phyloP scores from a whole-genome alignment of 1,140 invertebrate genomes.

The Formica exsecta region DNA sequence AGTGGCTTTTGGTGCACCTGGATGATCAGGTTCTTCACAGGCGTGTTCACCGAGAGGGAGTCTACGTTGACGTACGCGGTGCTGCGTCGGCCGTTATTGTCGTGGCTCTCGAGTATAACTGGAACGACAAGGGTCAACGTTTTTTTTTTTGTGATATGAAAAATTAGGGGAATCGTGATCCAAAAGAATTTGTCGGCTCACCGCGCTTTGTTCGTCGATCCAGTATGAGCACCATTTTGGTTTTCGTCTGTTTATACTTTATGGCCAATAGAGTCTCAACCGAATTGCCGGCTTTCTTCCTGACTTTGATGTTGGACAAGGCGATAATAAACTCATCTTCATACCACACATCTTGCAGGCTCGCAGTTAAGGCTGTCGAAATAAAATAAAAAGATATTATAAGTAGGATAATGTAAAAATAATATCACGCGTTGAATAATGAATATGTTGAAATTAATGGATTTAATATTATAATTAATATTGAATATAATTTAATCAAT shows the following conservation, averaged over 20 bases:
- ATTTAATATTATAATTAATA: neutral
- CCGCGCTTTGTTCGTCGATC: slow-evolving; percentile 89
- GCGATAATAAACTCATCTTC: slow-evolving; percentile 88
- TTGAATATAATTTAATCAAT: neutral
- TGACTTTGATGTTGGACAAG: slow-evolving; percentile 88
- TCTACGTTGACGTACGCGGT: slow-evolving; percentile 87
- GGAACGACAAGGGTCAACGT: slow-evolving; percentile 28
- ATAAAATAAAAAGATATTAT: slow-evolving; percentile 40
- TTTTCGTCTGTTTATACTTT: slow-evolving; percentile 88
- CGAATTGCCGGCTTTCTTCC: slow-evolving; percentile 85
- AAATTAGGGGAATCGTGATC: neutral
- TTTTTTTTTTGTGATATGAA: neutral
- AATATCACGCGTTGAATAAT: neutral
- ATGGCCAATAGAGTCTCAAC: slow-evolving; percentile 89
- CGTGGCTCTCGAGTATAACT: slow-evolving; percentile 89
- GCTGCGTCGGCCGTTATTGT: slow-evolving; percentile 83
- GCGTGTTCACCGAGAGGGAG: slow-evolving; percentile 84
- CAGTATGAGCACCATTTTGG: slow-evolving; percentile 89
- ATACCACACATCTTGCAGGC: slow-evolving; percentile 87
- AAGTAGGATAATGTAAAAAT: neutral
- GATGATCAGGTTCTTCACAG: slow-evolving; percentile 87
- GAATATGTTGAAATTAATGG: neutral
- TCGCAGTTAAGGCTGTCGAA: slow-evolving; percentile 87
- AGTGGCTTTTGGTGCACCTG: slow-evolving; percentile 87
- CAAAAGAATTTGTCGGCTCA: slow-evolving; percentile 77